These are phyloP conservation scores for Danio tinwini DNA, from an alignment of 2,797 vertebrate species.

Conservation along the genomic window DNA sequence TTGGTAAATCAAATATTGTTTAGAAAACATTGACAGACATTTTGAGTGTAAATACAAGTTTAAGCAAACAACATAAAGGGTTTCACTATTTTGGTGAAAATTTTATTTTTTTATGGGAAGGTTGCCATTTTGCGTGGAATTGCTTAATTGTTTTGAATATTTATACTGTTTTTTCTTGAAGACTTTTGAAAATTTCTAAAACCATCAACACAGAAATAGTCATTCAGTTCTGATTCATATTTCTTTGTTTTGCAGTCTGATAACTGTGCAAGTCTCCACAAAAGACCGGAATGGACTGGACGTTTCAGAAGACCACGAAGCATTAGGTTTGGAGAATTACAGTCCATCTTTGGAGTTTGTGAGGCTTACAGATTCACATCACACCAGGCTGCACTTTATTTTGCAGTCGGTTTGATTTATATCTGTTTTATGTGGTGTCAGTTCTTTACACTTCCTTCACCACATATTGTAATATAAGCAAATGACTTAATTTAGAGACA, in stretches of 20 bases:
- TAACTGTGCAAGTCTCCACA: neutral
- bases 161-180: no score
- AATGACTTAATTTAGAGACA: neutral
- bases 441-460: neutral
- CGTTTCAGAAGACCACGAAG: neutral
- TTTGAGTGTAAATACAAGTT: no score
- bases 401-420: neutral
- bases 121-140: no score
- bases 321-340: neutral
- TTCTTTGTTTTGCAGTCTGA: conserved; percentile 3
- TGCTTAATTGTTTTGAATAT: no score
- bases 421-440: conserved; percentile 1
- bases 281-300: neutral
- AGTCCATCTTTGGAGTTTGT: neutral
- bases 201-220: neutral
- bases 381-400: neutral
- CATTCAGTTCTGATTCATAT: neutral
- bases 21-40: no score
- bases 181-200: no score
- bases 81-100: no score
- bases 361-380: conserved; percentile 4
- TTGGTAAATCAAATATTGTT: no score
- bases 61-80: no score
- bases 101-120: no score
- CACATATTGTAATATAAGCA: conserved; percentile 5